A percentile compares a stretch with the other conserved stretches of the same genome.
Conservation (phyloP, 2,888 invertebrate genomes). For the Drosophila putrida region DNA sequence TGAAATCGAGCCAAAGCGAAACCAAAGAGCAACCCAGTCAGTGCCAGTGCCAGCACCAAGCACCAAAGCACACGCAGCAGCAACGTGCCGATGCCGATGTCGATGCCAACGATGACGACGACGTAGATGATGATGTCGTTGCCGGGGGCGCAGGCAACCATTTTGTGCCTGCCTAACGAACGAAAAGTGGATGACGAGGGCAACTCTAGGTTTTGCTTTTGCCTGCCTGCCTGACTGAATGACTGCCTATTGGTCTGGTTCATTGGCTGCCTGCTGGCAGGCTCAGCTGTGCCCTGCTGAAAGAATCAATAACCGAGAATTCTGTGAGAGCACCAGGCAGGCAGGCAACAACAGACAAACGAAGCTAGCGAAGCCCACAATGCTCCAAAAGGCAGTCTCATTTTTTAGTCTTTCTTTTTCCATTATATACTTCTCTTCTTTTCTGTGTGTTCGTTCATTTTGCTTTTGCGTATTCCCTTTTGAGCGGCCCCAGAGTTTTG, state of each 20-base stretch:
- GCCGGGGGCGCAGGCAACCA: slow-evolving; percentile 79
- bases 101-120: slow-evolving; percentile 18
- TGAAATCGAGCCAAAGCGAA: slow-evolving; percentile 79
- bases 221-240: slow-evolving; percentile 28
- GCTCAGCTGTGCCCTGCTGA: slow-evolving; percentile 39
- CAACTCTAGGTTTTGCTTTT: slow-evolving; percentile 41
- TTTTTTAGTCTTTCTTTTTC: slow-evolving; percentile 22
- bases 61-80: slow-evolving; percentile 67
- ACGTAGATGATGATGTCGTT: slow-evolving; percentile 67
- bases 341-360: slow-evolving; percentile 43
- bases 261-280: slow-evolving; percentile 25
- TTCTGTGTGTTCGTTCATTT: not conserved
- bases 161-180: slow-evolving; percentile 53
- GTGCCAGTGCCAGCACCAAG: slow-evolving; percentile 50
- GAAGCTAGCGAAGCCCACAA: slow-evolving; percentile 76
- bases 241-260: slow-evolving; percentile 7
- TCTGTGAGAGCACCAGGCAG: slow-evolving; percentile 19
- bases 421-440: slow-evolving; percentile 1
- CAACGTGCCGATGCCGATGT: slow-evolving; percentile 57
- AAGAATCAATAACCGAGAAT: slow-evolving; percentile 70
- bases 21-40: slow-evolving; percentile 60
- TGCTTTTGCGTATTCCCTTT: slow-evolving; percentile 48
- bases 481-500: slow-evolving; percentile 52
- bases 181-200: slow-evolving; percentile 62
- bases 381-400: slow-evolving; percentile 54